These are phyloP conservation scores for Trichopria drosophilae DNA, from an alignment of 2,888 invertebrate genomes.

Conservation along the genomic window DNA sequence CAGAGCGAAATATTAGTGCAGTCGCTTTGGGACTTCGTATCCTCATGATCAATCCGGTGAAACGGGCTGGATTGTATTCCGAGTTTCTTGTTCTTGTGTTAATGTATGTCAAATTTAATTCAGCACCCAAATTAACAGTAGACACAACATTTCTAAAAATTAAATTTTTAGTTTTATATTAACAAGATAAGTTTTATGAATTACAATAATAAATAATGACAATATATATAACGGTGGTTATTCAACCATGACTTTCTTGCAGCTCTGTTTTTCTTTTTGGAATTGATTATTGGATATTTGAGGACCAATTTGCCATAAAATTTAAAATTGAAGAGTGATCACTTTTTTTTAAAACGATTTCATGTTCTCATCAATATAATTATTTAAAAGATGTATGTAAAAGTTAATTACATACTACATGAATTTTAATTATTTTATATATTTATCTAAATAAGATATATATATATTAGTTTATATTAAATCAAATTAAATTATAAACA, in stretches of 20 bases:
- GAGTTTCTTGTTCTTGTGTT: slow-evolving; percentile 80
- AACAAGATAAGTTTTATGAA: neutral
- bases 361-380: too few relatives aligned
- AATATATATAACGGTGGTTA: neutral
- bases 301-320: too few relatives aligned
- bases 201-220: neutral
- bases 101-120: slow-evolving; percentile 72
- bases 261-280: too few relatives aligned
- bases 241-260: neutral
- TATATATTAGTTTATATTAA: too few relatives aligned
- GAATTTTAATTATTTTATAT: too few relatives aligned
- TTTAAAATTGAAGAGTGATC: too few relatives aligned
- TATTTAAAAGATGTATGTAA: too few relatives aligned
- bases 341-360: too few relatives aligned
- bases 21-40: slow-evolving; percentile 78
- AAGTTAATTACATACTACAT: too few relatives aligned
- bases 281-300: too few relatives aligned
- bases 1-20: slow-evolving; percentile 76
- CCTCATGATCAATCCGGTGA: slow-evolving; percentile 82
- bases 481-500: too few relatives aligned
- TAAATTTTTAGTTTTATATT: slow-evolving; percentile 4
- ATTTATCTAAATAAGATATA: too few relatives aligned
- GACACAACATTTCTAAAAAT: slow-evolving; percentile 77
- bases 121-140: slow-evolving; percentile 74
- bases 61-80: slow-evolving; percentile 80